A percentile compares a stretch with the other conserved stretches of the same genome.
These are phyloP conservation scores for Andrena cerasifolii DNA, from an alignment of 1,140 invertebrate genomes.

Conservation along the genomic window DNA sequence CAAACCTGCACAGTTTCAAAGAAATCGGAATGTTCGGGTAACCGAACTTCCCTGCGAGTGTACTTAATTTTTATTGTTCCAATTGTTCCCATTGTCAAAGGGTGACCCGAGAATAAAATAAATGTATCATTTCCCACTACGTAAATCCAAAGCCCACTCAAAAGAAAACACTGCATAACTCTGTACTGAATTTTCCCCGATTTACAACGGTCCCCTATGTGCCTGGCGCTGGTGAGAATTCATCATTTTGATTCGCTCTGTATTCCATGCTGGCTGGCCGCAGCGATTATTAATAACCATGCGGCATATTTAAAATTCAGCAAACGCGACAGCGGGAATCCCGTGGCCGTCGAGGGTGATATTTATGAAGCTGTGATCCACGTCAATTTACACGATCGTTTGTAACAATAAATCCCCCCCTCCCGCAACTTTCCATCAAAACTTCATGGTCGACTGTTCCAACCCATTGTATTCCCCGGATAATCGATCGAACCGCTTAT, in stretches of 20 bases:
- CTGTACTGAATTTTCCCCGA: no score
- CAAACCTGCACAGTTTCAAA: no score
- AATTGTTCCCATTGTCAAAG: no score
- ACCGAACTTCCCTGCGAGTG: no score
- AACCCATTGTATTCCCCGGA: neutral
- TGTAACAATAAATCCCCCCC: conserved; percentile 11
- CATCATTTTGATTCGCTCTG: neutral
- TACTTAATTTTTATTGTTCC: no score
- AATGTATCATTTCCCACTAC: no score
- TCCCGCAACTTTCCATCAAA: neutral
- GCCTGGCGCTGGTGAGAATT: no score
- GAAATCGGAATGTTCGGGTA: no score
- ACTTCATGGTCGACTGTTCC: neutral
- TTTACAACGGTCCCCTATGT: no score
- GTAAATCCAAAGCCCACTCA: no score
- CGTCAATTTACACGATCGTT: conserved; percentile 12
- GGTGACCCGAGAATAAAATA: no score
- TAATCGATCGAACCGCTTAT: conserved; percentile 1
- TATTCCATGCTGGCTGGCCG: neutral
- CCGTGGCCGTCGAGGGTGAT: neutral
- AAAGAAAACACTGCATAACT: no score
- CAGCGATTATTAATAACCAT: neutral
- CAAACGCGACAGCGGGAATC: neutral
- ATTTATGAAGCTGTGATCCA: neutral
- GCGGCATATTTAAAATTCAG: neutral